A percentile compares a stretch with the other conserved stretches of the same genome.
These are phyloP conservation scores for Aproaerema taeniolella DNA, from an alignment of 2,888 invertebrate genomes.

Conservation along the genomic window DNA sequence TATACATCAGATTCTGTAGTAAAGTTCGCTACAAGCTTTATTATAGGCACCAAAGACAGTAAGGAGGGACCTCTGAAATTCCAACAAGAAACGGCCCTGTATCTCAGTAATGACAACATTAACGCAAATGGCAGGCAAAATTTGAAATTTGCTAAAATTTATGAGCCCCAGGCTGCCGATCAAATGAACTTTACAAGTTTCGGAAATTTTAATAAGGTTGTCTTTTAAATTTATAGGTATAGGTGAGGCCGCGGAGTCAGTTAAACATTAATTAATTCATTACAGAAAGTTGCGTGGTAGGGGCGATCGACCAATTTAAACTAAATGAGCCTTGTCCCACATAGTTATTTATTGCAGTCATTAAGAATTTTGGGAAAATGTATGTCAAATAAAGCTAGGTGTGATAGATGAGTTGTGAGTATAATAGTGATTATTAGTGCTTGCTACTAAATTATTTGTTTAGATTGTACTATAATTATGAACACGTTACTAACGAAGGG, in stretches of 20 bases:
- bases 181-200: slow-evolving; percentile 43
- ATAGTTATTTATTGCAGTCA: slow-evolving; percentile 44
- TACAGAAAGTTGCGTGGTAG: slow-evolving; percentile 48
- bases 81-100: too few species aligned
- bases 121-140: slow-evolving; percentile 50
- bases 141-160: slow-evolving; percentile 47
- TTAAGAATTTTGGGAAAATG: slow-evolving; percentile 10
- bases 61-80: too few species aligned
- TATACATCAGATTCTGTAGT: too few species aligned
- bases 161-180: slow-evolving; percentile 38
- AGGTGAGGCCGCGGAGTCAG: slow-evolving; percentile 36
- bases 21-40: too few species aligned
- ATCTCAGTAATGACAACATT: slow-evolving; percentile 43
- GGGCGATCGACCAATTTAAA: slow-evolving; percentile 34
- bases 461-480: too few species aligned
- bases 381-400: too few species aligned
- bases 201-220: slow-evolving; percentile 51
- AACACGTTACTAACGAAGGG: too few species aligned
- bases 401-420: too few species aligned
- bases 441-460: too few species aligned
- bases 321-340: slow-evolving; percentile 34
- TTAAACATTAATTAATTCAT: slow-evolving; percentile 50
- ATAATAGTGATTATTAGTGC: too few species aligned
- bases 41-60: too few species aligned
- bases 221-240: slow-evolving; percentile 37